Percentiles rank a stretch among this genome's conserved stretches.
Conservation (phyloP, 2,888 invertebrate species). For the Amphipyra tragopoginis region DNA sequence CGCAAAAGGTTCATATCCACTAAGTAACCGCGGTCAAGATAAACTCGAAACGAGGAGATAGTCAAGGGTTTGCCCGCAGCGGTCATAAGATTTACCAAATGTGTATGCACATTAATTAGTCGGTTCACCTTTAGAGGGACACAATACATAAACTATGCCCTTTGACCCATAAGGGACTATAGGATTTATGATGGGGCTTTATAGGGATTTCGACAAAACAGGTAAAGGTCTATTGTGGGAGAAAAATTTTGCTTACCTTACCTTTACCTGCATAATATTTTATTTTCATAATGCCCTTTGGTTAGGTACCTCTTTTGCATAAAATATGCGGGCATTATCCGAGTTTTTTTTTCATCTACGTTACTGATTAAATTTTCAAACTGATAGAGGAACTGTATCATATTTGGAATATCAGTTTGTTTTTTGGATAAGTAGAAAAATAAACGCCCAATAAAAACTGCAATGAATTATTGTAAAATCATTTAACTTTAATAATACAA, state of each 20-base stretch:
- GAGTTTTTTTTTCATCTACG: no score
- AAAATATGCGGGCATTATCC: neutral
- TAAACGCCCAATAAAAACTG: no score
- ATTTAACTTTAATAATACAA: no score
- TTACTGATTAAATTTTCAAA: no score
- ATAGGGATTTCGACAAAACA: constrained; percentile 43
- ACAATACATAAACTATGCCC: constrained; percentile 54
- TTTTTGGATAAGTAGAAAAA: no score
- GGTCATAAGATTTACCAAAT: constrained; percentile 43
- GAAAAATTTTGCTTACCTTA: constrained; percentile 18
- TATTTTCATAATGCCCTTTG: constrained; percentile 10
- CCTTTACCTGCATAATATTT: constrained; percentile 3
- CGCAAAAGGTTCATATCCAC: constrained; percentile 7
- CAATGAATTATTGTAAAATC: no score
- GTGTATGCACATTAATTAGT: constrained; percentile 53
- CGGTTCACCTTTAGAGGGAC: constrained; percentile 38
- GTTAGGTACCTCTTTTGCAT: neutral
- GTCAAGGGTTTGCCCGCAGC: constrained; percentile 5
- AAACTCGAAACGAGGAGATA: constrained; percentile 5
- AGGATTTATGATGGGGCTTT: constrained; percentile 55
- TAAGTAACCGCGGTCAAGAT: constrained; percentile 8
- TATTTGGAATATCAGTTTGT: neutral
- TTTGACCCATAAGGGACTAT: constrained; percentile 46
- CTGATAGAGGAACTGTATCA: no score
- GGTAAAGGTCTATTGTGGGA: constrained; percentile 14